Conservation (phyloP, 2,113 vertebrate species). For the Nothobranchius kuhntae region DNA sequence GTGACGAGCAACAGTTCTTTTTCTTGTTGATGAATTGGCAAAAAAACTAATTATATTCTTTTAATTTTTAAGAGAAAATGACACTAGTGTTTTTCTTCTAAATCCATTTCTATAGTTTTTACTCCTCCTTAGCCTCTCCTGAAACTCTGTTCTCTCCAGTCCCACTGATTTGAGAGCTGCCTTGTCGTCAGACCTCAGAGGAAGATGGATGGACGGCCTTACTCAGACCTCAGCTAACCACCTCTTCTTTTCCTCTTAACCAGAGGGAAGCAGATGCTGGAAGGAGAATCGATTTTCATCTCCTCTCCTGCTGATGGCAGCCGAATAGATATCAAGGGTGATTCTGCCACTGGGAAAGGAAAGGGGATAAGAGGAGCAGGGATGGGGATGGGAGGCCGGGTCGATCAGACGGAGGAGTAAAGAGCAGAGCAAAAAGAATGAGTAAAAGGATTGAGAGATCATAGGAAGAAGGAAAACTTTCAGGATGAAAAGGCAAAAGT, state of each 20-base stretch:
- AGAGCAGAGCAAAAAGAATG: slow-evolving; percentile 45
- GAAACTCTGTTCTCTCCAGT: slow-evolving; percentile 39
- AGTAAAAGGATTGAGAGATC: slow-evolving; percentile 53
- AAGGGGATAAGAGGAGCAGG: slow-evolving; percentile 14
- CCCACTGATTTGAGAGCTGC: slow-evolving; percentile 51
- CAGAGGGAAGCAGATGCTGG: slow-evolving; percentile 58
- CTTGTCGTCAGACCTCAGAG: slow-evolving; percentile 59
- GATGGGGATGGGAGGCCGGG: not conserved
- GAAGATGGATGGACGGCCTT: slow-evolving; percentile 66
- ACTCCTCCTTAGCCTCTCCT: slow-evolving; percentile 9
- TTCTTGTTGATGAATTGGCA: too few relatives aligned
- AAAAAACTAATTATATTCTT: too few relatives aligned
- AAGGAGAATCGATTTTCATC: slow-evolving; percentile 78
- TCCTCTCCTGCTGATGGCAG: slow-evolving; percentile 60
- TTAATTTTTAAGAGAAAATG: too few relatives aligned
- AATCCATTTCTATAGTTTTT: slow-evolving; percentile 5
- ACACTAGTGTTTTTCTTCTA: too few relatives aligned
- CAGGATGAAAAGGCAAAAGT: slow-evolving; percentile 49
- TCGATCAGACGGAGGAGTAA: slow-evolving; percentile 57
- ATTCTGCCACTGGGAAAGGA: slow-evolving; percentile 58
- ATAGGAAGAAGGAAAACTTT: slow-evolving; percentile 52
- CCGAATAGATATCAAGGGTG: slow-evolving; percentile 72
- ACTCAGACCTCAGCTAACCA: slow-evolving; percentile 60
- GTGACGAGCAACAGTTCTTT: too few relatives aligned
- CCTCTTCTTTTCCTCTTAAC: slow-evolving; percentile 58